Conservation (phyloP, 2,888 invertebrate genomes). For the Agrotis segetum region DNA sequence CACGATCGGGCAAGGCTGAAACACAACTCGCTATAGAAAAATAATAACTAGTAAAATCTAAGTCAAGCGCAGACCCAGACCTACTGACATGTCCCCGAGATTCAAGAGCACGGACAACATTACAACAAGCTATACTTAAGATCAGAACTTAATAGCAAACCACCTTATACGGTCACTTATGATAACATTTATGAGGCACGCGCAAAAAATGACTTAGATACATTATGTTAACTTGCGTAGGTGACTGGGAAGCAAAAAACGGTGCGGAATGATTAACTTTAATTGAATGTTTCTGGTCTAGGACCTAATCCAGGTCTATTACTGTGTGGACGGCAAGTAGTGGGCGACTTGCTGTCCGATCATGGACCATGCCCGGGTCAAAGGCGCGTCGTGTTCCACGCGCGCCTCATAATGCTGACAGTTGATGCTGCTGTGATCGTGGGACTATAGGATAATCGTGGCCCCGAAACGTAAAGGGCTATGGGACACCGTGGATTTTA, state of each 20-base stretch:
- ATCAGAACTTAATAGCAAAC: conserved; percentile 31
- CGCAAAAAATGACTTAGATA: conserved; percentile 43
- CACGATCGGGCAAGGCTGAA: too few species aligned
- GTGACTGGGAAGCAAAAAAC: neutral
- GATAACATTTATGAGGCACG: conserved; percentile 7
- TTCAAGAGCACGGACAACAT: conserved; percentile 34
- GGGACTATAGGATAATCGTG: too few species aligned
- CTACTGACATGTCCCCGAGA: conserved; percentile 34
- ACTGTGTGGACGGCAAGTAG: too few species aligned
- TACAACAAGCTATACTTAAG: conserved; percentile 18
- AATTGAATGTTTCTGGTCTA: neutral
- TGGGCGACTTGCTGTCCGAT: too few species aligned
- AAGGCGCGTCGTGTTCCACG: too few species aligned
- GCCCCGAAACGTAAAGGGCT: too few species aligned
- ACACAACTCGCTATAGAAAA: too few species aligned
- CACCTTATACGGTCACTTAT: conserved; percentile 42
- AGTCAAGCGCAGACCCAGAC: conserved; percentile 46
- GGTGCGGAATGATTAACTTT: neutral
- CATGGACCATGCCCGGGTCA: too few species aligned
- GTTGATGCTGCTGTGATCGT: too few species aligned
- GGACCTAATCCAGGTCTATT: too few species aligned
- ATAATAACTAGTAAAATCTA: conserved; percentile 13
- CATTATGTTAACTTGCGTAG: conserved; percentile 24
- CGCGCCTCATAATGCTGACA: too few species aligned
- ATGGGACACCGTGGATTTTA: too few species aligned